phyloP scores from a whole-genome alignment of 2,113 vertebrate species.

The Pangasianodon hypophthalmus region DNA sequence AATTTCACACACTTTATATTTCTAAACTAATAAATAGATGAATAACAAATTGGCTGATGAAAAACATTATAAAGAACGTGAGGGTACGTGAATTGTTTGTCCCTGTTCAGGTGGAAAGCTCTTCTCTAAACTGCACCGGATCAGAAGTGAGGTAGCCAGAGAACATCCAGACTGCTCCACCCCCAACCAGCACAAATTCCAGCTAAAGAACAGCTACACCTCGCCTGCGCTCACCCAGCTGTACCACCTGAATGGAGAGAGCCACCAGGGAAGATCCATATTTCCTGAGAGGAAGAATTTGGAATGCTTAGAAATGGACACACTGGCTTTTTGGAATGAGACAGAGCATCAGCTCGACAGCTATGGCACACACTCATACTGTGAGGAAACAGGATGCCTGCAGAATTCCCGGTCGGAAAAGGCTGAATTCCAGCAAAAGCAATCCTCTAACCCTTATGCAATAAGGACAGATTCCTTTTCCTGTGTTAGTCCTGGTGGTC shows the following conservation, averaged over 20 bases:
- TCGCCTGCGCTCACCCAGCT: constrained; percentile 65
- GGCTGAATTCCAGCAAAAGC: constrained; percentile 46
- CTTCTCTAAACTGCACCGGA: constrained; percentile 83
- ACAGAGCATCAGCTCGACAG: constrained; percentile 69
- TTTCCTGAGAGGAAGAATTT: constrained; percentile 43
- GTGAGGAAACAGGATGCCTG: constrained; percentile 76
- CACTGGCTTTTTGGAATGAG: constrained; percentile 68
- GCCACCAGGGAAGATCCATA: not conserved
- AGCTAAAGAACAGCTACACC: constrained; percentile 69
- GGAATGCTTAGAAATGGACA: constrained; percentile 62
- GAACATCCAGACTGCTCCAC: constrained; percentile 69
- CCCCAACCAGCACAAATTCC: constrained; percentile 65
- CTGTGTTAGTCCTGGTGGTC: constrained; percentile 63
- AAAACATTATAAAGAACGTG: not conserved
- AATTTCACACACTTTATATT: not conserved
- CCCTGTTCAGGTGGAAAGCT: constrained; percentile 81
- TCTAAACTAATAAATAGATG: not conserved
- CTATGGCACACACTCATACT: constrained; percentile 73
- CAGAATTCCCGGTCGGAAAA: constrained; percentile 66
- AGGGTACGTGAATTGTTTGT: not conserved
- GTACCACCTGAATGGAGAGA: constrained; percentile 58
- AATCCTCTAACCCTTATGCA: constrained; percentile 50
- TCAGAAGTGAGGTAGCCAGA: constrained; percentile 66
- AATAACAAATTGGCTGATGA: not conserved
- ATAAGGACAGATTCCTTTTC: constrained; percentile 58